phyloP scores from a whole-genome alignment of 2,888 invertebrate species.

The Eumacrocentrus americanus region DNA sequence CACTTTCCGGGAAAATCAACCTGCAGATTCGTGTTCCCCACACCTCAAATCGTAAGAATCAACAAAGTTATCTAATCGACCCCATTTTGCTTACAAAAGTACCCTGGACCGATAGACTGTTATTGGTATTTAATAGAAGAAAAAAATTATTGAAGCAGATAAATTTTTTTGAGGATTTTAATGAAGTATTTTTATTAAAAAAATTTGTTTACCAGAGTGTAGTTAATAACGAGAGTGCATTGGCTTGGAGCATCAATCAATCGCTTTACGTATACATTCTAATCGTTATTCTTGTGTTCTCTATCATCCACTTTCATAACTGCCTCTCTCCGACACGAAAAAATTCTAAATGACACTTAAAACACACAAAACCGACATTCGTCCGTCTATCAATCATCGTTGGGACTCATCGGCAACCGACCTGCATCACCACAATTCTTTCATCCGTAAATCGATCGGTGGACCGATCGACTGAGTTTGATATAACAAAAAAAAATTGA shows the following conservation, averaged over 20 bases:
- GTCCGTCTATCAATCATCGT: constrained; percentile 51
- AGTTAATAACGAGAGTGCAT: constrained; percentile 9
- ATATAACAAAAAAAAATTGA: constrained; percentile 29
- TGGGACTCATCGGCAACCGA: constrained; percentile 52
- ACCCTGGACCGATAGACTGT: no score
- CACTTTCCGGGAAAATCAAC: no score
- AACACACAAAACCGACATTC: constrained; percentile 39
- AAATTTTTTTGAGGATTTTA: no score
- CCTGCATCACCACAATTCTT: constrained; percentile 42
- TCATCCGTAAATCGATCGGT: constrained; percentile 45
- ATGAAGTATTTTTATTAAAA: no score
- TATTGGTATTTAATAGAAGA: no score
- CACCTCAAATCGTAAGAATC: no score
- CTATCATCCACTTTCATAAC: constrained; percentile 50
- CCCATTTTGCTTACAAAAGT: no score
- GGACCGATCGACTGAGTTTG: constrained; percentile 42
- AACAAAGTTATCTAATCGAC: no score
- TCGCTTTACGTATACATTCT: constrained; percentile 42
- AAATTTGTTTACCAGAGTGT: no score
- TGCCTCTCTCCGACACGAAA: constrained; percentile 52
- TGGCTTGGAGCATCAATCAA: constrained; percentile 12
- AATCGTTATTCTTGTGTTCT: constrained; percentile 56
- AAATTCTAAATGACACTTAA: constrained; percentile 43
- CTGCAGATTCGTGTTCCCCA: no score
- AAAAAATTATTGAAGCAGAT: no score